Evolutionary conservation across 2,797 vertebrate species (phyloP).

Genomic region (Argyrosomus regius): DNA sequence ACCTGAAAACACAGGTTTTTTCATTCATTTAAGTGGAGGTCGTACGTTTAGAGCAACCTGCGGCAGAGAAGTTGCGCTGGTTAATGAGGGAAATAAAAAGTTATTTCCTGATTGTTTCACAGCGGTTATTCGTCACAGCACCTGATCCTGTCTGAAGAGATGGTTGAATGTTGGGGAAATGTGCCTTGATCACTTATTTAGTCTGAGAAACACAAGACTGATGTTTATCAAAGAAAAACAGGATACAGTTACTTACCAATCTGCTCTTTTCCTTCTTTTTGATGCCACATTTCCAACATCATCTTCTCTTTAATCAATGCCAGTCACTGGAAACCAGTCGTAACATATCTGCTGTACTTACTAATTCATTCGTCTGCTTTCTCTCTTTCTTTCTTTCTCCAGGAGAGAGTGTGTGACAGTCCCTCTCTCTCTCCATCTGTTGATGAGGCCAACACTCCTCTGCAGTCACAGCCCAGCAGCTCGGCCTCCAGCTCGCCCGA

Average conservation of each 20-base stretch:
- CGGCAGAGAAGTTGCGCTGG: too few relatives aligned
- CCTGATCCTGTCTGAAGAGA: neutral
- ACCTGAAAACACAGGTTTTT: too few relatives aligned
- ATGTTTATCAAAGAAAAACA: too few relatives aligned
- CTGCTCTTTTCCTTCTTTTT: neutral
- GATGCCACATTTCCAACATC: neutral
- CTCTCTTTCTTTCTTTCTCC: conserved; percentile 19
- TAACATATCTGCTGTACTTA: neutral
- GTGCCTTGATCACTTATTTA: too few relatives aligned
- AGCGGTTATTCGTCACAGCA: too few relatives aligned
- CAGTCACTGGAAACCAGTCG: neutral
- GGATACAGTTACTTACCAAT: too few relatives aligned
- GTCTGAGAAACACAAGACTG: too few relatives aligned
- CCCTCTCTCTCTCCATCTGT: conserved; percentile 91
- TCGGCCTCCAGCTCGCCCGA: conserved; percentile 93
- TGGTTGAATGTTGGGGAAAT: neutral
- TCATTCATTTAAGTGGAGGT: too few relatives aligned
- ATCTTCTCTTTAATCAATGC: neutral
- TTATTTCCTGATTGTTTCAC: too few relatives aligned
- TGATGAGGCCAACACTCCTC: conserved; percentile 90
- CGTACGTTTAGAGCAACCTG: too few relatives aligned
- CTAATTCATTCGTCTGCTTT: neutral
- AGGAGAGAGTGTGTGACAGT: conserved; percentile 93
- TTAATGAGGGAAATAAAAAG: too few relatives aligned
- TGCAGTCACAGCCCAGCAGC: conserved; percentile 92